Base-by-base conservation (phyloP, 2,113 vertebrate species). In the Corythornis madagascariensis region DNA sequence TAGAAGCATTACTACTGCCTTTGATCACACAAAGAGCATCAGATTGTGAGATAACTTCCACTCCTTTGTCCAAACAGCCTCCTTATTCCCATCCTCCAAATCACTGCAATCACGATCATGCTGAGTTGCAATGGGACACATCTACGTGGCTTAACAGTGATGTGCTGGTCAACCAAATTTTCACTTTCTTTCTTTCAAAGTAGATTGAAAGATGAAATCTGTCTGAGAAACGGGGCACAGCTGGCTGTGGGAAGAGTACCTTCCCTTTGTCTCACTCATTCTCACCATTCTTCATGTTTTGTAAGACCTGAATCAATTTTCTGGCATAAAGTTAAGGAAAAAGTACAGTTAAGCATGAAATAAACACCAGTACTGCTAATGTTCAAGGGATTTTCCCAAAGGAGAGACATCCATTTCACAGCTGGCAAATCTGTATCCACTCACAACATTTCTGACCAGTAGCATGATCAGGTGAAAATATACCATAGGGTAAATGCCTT, bases 121-220 rank as follows among this genome's bases (percentile, higher is more conserved):
- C 9, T 83, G 61, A 69, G 11, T 26, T 74, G 33, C 40, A 52
- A n/a, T 17, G 45, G 57, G 22, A 48, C 8, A 10, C 11, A 13
- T 14, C 67, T 60, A 11, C 20, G 12, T 28, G 21, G 55, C 0
- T 0, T 20, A 33, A 47, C 0, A 9, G 35, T 57, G 65, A 56
- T 5, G 4, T 35, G 50, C 18, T 57, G 45, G 21, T n/a, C 59
- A 35, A 28, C 6, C 12, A 50, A 11, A 43, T 26, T 86, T 85
- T 80, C 45, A 29, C 24, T 76, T 65, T 77, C 13, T 78, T 38
- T 81, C 22, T 70, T 84, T 56, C 26, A 66, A 63, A 65, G 20
- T 13, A 81, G 9, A 21, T 20, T 71, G 21, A 50, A 42, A 7
- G 1, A 25, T 53, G 28, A 79, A 78, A 60, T 72, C 43, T n/a